Evolutionary conservation across 2,113 vertebrate genomes (phyloP).

Genomic region (Hemichromis elongatus): DNA sequence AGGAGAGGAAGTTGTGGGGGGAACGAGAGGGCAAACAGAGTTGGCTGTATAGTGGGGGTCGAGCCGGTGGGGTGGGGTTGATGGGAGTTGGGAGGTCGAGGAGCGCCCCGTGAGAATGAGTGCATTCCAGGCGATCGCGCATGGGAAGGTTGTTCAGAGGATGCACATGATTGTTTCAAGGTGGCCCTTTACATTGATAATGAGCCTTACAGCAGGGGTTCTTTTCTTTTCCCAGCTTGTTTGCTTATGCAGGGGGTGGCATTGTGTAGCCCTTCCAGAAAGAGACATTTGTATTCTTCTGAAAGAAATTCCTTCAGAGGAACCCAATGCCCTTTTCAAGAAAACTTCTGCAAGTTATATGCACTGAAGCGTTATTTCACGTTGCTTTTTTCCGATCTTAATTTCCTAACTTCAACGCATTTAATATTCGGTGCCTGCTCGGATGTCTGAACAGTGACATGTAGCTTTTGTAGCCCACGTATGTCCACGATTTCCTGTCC

Average conservation of each 20-base stretch:
- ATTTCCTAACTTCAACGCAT: background rate
- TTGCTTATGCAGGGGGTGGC: background rate
- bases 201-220: background rate
- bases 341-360: background rate
- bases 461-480: background rate
- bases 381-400: background rate
- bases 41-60: conserved; percentile 8
- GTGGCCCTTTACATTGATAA: conserved; percentile 37
- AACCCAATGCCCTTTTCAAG: background rate
- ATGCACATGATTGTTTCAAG: conserved; percentile 59
- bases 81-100: conserved; percentile 13
- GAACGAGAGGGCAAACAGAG: conserved; percentile 54
- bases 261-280: background rate
- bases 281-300: conserved; percentile 32
- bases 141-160: conserved; percentile 45
- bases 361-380: background rate
- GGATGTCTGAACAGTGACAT: background rate
- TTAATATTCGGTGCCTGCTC: background rate
- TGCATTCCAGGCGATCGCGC: conserved; percentile 42
- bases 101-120: conserved; percentile 49
- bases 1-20: conserved; percentile 60
- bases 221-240: conserved; percentile 1
- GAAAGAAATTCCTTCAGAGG: conserved; percentile 14
- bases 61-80: background rate
- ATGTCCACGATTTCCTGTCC: background rate